Evolutionary conservation across 2,113 vertebrate species (phyloP).

Genomic region (Saccopteryx bilineata): DNA sequence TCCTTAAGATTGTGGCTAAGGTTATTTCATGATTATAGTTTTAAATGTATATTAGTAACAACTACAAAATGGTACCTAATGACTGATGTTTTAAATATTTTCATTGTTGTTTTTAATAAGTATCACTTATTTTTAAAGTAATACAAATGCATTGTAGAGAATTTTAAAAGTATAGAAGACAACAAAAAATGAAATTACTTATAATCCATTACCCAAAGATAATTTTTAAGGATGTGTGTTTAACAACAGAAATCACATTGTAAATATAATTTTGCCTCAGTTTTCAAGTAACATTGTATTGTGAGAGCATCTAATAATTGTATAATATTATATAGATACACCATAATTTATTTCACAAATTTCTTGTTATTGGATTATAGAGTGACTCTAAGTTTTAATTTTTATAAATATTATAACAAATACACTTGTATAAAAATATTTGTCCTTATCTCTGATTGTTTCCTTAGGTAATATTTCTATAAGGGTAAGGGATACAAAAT

Average conservation of each 20-base stretch:
- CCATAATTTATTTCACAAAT: constrained; percentile 14
- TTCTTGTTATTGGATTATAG: background rate
- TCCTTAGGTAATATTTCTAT: background rate
- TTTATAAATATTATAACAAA: constrained; percentile 34
- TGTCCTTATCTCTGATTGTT: background rate
- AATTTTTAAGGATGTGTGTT: background rate
- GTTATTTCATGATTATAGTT: constrained; percentile 13
- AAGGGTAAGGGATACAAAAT: background rate
- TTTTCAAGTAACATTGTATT: constrained; percentile 32
- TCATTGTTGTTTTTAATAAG: background rate
- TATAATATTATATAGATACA: background rate
- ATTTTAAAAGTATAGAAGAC: constrained; percentile 52
- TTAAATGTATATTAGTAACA: background rate
- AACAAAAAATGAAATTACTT: background rate
- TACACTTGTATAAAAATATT: background rate
- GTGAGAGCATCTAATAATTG: background rate
- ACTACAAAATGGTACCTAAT: background rate
- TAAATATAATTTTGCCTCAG: background rate
- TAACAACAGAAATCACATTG: background rate
- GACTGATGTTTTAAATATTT: constrained; percentile 7
- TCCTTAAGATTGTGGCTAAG: background rate
- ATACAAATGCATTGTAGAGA: background rate
- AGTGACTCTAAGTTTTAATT: constrained; percentile 3
- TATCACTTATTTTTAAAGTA: constrained; percentile 31
- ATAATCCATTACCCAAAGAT: background rate